Evolutionary conservation across 2,888 invertebrate species (phyloP), one percentile per base, ranked within the genome.

Genomic region (Volucella bombylans): DNA sequence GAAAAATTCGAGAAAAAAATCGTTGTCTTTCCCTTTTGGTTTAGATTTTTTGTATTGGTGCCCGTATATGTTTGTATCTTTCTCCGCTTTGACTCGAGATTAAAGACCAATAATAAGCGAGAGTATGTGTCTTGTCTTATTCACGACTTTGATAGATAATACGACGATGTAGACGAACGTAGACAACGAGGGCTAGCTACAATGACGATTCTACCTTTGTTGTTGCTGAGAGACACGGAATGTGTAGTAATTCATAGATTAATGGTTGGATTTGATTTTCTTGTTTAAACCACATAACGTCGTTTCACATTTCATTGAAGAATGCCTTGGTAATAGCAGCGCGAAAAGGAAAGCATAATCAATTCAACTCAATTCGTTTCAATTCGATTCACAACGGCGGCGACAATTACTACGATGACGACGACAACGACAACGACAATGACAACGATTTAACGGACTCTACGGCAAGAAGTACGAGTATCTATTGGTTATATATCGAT

Each of bases 231-330:
- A 54, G 52, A 55, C 73, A 81, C 52, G 73, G 80, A 81, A 81
- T 81, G 74, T 81, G 57, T 74, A 62, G 62, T 80, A 68, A 73
- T 80, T 73, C 74, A 59, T 73, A 72, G 65, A 79, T 79, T 72
- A 61, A 61, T 72, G 64, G 50, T 59, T 69, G 39, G 18, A 71
- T 59, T 71, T 71, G 54, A 47, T 67, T 79, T 64, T 54, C 50
- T 50, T 61, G 41, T 18, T 64, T 31, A 68, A 65, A 74, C 67
- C 73, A 52, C 65, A 74, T 49, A 73, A 80, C 67, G 49, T 69
- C 80, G 80, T 80, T 76, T 81, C 81, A 76, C 64, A 81, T 81
- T 81, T 81, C 81, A 81, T 59, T 55, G 55, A 64, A 74, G 57
- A 64, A 71, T 71, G 49, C 68, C 52, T 31, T 50, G 23, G 39